Conservation (phyloP, 1,140 invertebrate species). For the Nasonia giraulti region DNA sequence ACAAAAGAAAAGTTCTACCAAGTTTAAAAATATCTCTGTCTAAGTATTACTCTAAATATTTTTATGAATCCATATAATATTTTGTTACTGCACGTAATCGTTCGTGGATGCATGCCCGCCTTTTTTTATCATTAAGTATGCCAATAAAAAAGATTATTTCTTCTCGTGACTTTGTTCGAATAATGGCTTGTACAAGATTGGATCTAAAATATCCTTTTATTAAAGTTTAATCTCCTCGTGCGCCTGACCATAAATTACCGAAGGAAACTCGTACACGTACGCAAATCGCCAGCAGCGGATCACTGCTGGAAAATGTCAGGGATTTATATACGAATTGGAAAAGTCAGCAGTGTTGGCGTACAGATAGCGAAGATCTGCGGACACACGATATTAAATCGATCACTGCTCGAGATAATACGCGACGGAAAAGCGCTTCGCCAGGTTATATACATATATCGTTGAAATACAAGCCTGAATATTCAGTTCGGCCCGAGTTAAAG, state of each 20-base stretch:
- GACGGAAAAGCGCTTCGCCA: background rate
- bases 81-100: background rate
- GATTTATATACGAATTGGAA: background rate
- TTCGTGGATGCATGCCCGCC: background rate
- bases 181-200: background rate
- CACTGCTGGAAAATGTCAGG: background rate
- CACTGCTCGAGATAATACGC: constrained; percentile 7
- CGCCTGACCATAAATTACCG: background rate
- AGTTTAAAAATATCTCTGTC: background rate
- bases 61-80: background rate
- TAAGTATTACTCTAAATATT: background rate
- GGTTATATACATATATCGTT: background rate
- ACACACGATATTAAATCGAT: constrained; percentile 28
- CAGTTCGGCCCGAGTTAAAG: background rate
- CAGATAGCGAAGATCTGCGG: background rate
- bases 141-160: background rate
- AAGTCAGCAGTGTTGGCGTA: constrained; percentile 11
- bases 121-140: background rate
- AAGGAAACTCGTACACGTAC: background rate
- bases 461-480: background rate
- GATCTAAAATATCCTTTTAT: constrained; percentile 12
- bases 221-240: background rate
- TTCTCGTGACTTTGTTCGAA: background rate
- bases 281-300: background rate
- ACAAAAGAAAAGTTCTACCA: background rate